A percentile compares a stretch with the other conserved stretches of the same genome.
Conservation (phyloP, 1,140 invertebrate species). For the Mamestra configurata region DNA sequence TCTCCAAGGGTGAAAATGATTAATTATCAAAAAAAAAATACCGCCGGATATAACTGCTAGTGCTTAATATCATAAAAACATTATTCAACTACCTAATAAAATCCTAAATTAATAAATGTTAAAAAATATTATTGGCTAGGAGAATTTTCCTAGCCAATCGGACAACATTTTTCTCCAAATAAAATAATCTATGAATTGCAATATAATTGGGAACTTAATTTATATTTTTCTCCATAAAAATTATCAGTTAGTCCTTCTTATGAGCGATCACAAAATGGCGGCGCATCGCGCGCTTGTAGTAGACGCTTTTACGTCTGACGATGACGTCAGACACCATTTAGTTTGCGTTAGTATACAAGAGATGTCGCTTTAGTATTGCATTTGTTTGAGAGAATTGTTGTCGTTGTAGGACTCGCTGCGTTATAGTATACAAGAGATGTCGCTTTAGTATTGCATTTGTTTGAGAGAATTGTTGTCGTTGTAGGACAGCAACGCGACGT, state of each 20-base stretch:
- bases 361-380: slow-evolving; percentile 18
- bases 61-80: no score
- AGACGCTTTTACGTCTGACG: slow-evolving; percentile 27
- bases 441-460: slow-evolving; percentile 10
- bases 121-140: no score
- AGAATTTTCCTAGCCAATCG: no score
- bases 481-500: slow-evolving; percentile 76
- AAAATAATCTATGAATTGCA: no score
- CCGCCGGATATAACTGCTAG: no score
- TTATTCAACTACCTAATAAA: no score
- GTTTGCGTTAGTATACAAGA: slow-evolving; percentile 9
- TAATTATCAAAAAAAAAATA: no score
- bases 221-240: neutral
- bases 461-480: slow-evolving; percentile 55
- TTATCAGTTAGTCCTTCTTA: neutral
- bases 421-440: no score
- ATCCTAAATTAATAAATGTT: no score
- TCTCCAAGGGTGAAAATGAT: no score
- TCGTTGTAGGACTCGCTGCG: slow-evolving; percentile 73
- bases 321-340: slow-evolving; percentile 11
- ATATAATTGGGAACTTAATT: no score
- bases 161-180: no score
- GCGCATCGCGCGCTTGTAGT: slow-evolving; percentile 8
- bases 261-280: slow-evolving; percentile 36
- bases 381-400: slow-evolving; percentile 43